Conservation (phyloP, 2,888 invertebrate species). For the Meloe dianella region DNA sequence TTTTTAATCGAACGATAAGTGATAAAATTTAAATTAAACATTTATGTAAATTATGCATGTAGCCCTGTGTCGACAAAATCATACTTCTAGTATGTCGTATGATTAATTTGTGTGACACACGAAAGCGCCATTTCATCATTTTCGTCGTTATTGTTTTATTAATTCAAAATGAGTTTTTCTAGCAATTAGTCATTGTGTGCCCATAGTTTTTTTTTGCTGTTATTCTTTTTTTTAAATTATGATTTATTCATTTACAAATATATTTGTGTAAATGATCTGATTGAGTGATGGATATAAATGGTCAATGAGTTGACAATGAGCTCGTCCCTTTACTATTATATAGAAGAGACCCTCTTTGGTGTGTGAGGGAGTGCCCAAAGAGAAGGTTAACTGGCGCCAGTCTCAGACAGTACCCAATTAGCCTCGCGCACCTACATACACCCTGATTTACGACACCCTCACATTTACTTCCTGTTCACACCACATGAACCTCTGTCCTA, state of each 20-base stretch:
- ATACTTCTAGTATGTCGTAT: constrained; percentile 36
- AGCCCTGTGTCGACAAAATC: constrained; percentile 44
- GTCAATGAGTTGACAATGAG: constrained; percentile 40
- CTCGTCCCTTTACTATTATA: not conserved
- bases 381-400: constrained; percentile 50
- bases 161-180: constrained; percentile 27
- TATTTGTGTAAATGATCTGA: constrained; percentile 26
- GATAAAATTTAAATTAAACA: constrained; percentile 46
- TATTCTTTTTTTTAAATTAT: not conserved
- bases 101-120: constrained; percentile 42
- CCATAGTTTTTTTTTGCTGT: not conserved
- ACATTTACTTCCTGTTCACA: constrained; percentile 55
- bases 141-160: constrained; percentile 35
- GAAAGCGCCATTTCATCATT: constrained; percentile 36
- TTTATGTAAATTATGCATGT: constrained; percentile 45
- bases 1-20: constrained; percentile 36
- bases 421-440: constrained; percentile 56
- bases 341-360: constrained; percentile 15
- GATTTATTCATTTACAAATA: constrained; percentile 6
- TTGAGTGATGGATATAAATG: constrained; percentile 48
- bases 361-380: constrained; percentile 28
- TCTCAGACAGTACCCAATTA: constrained; percentile 57
- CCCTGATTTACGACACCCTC: constrained; percentile 58
- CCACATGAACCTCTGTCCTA: constrained; percentile 36
- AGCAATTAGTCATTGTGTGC: not conserved